These are phyloP conservation scores for Boulengerochromis microlepis DNA, from an alignment of 2,113 vertebrate genomes.

Conservation along the genomic window DNA sequence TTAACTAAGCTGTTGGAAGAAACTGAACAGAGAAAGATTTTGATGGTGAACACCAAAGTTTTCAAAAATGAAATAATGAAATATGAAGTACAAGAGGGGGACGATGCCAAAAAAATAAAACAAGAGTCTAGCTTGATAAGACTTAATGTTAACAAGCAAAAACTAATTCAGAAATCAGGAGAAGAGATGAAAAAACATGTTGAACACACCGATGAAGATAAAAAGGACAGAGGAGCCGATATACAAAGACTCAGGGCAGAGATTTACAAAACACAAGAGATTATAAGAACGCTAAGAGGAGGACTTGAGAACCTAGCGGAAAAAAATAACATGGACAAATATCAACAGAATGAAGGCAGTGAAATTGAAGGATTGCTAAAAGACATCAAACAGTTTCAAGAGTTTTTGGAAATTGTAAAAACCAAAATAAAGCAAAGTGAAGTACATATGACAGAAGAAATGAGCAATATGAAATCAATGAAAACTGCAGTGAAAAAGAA, in stretches of 20 bases:
- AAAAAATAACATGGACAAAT: not conserved
- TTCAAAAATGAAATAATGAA: not conserved
- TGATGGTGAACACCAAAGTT: not conserved
- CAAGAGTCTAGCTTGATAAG: not conserved
- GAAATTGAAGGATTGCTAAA: conserved; percentile 8
- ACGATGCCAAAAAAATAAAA: not conserved
- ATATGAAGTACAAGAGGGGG: not conserved
- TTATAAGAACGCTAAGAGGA: not conserved
- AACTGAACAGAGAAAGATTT: not conserved
- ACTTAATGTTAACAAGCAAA: not conserved
- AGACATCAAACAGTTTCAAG: conserved; percentile 35
- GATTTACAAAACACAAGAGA: conserved; percentile 14
- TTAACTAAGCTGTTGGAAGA: not conserved
- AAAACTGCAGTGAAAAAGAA: conserved; percentile 14
- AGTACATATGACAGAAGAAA: conserved; percentile 5
- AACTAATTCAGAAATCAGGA: not conserved
- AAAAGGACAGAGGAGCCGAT: not conserved
- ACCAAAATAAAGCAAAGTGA: not conserved
- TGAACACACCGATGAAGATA: not conserved
- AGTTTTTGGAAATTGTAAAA: conserved; percentile 17
- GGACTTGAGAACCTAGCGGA: not conserved
- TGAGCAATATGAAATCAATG: not conserved
- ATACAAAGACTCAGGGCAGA: conserved; percentile 23
- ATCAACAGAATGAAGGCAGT: not conserved
- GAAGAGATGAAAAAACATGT: not conserved